A percentile compares a stretch with the other conserved stretches of the same genome.
phyloP scores from a whole-genome alignment of 2,113 vertebrate genomes.

The Salvelinus sp. region DNA sequence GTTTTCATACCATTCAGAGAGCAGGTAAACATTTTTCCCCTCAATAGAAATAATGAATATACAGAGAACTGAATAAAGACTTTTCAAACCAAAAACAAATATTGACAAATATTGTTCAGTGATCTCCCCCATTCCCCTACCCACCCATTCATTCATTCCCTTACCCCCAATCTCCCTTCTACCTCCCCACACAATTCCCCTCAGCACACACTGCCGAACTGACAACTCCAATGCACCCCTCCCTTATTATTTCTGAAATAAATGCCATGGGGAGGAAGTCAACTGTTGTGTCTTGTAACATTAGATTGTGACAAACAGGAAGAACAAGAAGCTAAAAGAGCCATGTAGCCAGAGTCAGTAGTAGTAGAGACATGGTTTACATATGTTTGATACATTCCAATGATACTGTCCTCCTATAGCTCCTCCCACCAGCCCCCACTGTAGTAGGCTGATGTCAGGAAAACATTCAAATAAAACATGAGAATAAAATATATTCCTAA shows the following conservation, averaged over 20 bases:
- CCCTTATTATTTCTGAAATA: slow-evolving; percentile 31
- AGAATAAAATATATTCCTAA: slow-evolving; percentile 90
- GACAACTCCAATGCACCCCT: slow-evolving; percentile 10
- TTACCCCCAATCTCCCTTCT: not conserved
- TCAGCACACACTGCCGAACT: slow-evolving; percentile 1
- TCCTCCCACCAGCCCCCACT: no score
- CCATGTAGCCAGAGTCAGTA: slow-evolving; percentile 45
- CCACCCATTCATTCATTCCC: not conserved
- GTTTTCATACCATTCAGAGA: slow-evolving; percentile 67
- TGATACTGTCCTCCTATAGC: no score
- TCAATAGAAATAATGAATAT: slow-evolving; percentile 70
- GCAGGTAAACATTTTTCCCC: slow-evolving; percentile 54
- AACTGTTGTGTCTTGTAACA: slow-evolving; percentile 38
- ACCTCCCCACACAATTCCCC: not conserved
- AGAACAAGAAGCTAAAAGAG: slow-evolving; percentile 14
- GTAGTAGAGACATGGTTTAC: no score
- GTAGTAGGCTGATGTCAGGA: slow-evolving; percentile 54
- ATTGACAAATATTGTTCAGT: slow-evolving; percentile 38
- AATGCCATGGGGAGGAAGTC: slow-evolving; percentile 42
- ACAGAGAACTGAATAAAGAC: slow-evolving; percentile 65
- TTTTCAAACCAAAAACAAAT: slow-evolving; percentile 58
- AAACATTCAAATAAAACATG: slow-evolving; percentile 80
- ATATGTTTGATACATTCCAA: no score
- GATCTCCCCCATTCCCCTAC: slow-evolving; percentile 12
- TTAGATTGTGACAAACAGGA: slow-evolving; percentile 30